A percentile compares a stretch with the other conserved stretches of the same genome.
These are phyloP conservation scores for Sorex araneus DNA, from an alignment of 2,113 vertebrate species.

Conservation along the genomic window DNA sequence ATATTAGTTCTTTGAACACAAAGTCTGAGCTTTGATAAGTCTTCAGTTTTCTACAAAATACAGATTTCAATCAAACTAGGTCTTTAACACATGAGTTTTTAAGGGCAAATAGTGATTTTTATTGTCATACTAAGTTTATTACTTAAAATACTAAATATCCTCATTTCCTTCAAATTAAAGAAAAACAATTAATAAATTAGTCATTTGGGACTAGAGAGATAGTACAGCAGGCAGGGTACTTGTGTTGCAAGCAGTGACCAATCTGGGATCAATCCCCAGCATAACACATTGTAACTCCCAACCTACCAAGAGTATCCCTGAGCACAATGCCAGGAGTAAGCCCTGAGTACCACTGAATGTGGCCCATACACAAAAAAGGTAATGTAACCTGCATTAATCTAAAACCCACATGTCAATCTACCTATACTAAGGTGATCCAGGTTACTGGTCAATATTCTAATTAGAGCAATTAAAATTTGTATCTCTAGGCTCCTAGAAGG, in stretches of 20 bases:
- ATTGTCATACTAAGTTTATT: conserved; percentile 20
- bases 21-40: conserved; percentile 28
- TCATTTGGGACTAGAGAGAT: too few relatives aligned
- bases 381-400: neutral
- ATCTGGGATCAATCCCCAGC: too few relatives aligned
- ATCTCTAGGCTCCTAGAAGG: too few relatives aligned
- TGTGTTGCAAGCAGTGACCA: too few relatives aligned
- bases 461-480: conserved; percentile 10
- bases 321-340: too few relatives aligned
- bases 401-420: neutral
- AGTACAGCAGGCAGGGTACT: too few relatives aligned
- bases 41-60: conserved; percentile 13
- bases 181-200: conserved; percentile 20
- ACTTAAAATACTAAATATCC: conserved; percentile 50
- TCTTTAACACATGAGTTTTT: conserved; percentile 24
- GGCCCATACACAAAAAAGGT: too few relatives aligned
- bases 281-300: too few relatives aligned
- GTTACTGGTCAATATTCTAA: neutral
- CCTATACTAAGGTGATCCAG: neutral
- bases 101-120: conserved; percentile 18
- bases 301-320: too few relatives aligned
- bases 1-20: conserved; percentile 36
- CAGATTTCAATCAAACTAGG: conserved; percentile 46
- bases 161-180: neutral
- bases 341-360: neutral